phyloP scores from a whole-genome alignment of 2,888 invertebrate species.

The Cotesia congregata region DNA sequence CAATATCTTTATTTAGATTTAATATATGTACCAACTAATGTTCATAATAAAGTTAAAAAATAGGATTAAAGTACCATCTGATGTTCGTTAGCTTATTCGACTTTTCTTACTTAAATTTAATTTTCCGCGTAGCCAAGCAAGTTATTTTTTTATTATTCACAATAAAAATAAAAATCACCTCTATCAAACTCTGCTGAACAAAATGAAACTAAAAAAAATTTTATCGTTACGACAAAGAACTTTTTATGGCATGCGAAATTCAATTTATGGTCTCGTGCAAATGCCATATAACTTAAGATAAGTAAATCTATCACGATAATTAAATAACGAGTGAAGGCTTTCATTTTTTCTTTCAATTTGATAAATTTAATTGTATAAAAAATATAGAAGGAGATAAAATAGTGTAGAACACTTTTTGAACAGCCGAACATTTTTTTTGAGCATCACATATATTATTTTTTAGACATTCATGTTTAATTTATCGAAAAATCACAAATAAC shows the following conservation, averaged over 20 bases:
- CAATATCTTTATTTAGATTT: background rate
- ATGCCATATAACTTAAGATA: background rate
- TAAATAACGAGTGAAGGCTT: background rate
- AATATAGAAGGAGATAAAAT: background rate
- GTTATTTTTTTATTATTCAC: conserved; percentile 16
- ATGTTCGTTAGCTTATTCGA: conserved; percentile 4
- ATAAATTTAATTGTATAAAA: background rate
- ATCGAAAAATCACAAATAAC: too few species aligned
- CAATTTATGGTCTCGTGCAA: background rate
- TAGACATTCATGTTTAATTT: too few species aligned
- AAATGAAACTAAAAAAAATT: conserved; percentile 10
- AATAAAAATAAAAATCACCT: background rate
- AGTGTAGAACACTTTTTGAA: too few species aligned
- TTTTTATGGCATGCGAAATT: background rate
- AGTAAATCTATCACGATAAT: background rate
- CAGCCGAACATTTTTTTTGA: too few species aligned
- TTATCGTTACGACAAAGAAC: background rate
- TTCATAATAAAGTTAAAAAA: background rate
- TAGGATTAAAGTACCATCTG: background rate
- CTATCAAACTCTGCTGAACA: background rate
- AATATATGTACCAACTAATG: background rate
- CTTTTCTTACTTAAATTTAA: conserved; percentile 21
- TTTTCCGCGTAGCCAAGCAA: background rate
- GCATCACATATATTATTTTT: too few species aligned
- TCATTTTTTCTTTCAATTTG: background rate